Conservation (phyloP, 2,113 vertebrate species). For the Leptodactylus fuscus region DNA sequence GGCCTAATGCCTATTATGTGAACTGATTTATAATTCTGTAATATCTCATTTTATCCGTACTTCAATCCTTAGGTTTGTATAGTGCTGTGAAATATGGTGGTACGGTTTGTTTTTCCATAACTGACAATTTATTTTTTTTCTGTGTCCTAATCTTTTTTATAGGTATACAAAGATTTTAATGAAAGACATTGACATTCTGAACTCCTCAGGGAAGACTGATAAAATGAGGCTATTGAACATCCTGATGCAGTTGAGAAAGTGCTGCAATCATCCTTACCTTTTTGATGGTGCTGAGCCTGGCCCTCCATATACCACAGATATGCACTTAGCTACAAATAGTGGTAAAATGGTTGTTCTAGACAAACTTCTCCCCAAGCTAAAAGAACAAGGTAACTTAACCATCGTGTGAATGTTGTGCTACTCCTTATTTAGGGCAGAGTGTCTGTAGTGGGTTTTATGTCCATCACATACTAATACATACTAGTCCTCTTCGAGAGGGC, state of each 20-base stretch:
- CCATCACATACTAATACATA: too few species aligned
- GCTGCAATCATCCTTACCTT: slow-evolving; percentile 96
- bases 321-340: slow-evolving; percentile 94
- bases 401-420: too few species aligned
- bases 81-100: too few species aligned
- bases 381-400: slow-evolving; percentile 83
- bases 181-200: slow-evolving; percentile 98
- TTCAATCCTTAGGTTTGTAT: too few species aligned
- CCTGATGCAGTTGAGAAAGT: slow-evolving; percentile 96
- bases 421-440: too few species aligned
- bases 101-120: neutral
- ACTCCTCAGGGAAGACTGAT: slow-evolving; percentile 95
- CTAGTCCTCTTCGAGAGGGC: too few species aligned
- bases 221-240: slow-evolving; percentile 97
- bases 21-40: too few species aligned
- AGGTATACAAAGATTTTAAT: slow-evolving; percentile 98
- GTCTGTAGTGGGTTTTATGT: too few species aligned
- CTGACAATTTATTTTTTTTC: neutral
- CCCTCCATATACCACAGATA: slow-evolving; percentile 95
- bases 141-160: slow-evolving; percentile 55
- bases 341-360: slow-evolving; percentile 97
- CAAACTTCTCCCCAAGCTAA: slow-evolving; percentile 93
- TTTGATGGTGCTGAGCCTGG: slow-evolving; percentile 97
- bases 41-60: too few species aligned
- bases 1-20: too few species aligned